Evolutionary conservation across 2,888 invertebrate species (phyloP).

Genomic region (Disparrhopalites patrizii): DNA sequence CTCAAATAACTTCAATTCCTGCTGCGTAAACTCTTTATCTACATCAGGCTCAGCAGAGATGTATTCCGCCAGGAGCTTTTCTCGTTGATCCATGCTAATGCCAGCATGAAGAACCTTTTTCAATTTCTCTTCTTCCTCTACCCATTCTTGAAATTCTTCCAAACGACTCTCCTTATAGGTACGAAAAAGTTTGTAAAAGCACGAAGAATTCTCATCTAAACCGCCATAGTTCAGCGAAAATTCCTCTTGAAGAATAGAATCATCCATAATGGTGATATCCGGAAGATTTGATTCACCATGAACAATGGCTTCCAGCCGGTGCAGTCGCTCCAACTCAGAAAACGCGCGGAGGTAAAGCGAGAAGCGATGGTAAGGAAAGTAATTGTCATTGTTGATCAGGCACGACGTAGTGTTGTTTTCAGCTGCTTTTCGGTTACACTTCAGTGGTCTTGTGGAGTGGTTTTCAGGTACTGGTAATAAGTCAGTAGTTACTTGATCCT

Average conservation of each 20-base stretch:
- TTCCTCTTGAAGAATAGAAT: conserved; percentile 1
- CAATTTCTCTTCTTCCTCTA: not conserved
- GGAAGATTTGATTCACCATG: conserved; percentile 3
- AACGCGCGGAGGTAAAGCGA: not conserved
- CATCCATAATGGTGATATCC: not conserved
- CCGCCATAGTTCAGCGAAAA: conserved; percentile 16
- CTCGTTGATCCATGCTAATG: not conserved
- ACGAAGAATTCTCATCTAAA: not conserved
- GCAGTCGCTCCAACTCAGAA: not conserved
- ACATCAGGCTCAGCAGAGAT: conserved; percentile 1
- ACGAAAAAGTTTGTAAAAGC: conserved; percentile 11
- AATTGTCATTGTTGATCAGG: conserved; percentile 10
- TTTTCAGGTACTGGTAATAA: conserved; percentile 23
- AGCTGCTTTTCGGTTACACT: conserved; percentile 23
- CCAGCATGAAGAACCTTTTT: not conserved
- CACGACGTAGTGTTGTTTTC: not conserved
- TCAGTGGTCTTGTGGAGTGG: not conserved
- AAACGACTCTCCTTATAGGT: conserved; percentile 13
- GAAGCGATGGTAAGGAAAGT: conserved; percentile 22
- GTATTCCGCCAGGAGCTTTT: not conserved
- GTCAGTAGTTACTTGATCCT: no score
- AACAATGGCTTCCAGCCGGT: not conserved
- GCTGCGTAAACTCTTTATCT: not conserved
- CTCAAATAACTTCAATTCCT: conserved; percentile 17
- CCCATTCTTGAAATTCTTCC: conserved; percentile 19